Evolutionary conservation across 2,888 invertebrate species (phyloP), one percentile per base, ranked within the genome.

Genomic region (Drosophila ochracea): DNA sequence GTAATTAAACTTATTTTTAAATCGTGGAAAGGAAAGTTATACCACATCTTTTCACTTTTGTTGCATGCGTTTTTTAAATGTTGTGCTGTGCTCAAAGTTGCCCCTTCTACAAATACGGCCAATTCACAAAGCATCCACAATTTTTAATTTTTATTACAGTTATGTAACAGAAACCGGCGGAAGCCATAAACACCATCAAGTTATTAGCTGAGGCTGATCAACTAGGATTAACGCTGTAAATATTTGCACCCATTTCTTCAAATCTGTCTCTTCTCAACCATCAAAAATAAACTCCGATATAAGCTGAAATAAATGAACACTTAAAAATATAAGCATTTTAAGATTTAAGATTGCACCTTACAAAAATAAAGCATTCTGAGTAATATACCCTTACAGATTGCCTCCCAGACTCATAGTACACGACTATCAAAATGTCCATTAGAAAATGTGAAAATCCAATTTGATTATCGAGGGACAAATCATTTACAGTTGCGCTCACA

Each of bases 1-100:
- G 43, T 43, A 63, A 60, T 64, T 53, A 58, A 57, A 63, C 16
- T 53, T 59, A 41, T 76, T 54, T 53, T 55, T 50, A 59, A 50
- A 28, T 35, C 41, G 63, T 21, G 39, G 16, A 25, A 6, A 5
- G 25, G 2, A 60, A 41, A 68, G 37, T 50, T 50, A 5, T 43
- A 13, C 11, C 49, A 37, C 39, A 47, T n/a, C 4, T 21, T 39
- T 33, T 37, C 62, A 30, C 33, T 25, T 47, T 47, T 47, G 16
- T 60, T 30, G 31, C 58, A 41, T 43, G 33, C 11, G 19, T 9
- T 10, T n/a, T 35, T 7, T 33, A 30, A 33, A 16, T 5, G 16
- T 21, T 54, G 5, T 25, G 16, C 19, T 35, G 2, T 11, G 21
- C 31, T 54, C 6, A 55, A 25, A 19, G 35, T 25, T 19, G 37